Percentiles rank a stretch among this genome's conserved stretches.
phyloP scores from a whole-genome alignment of 2,113 vertebrate genomes.

The Petrocephalus microphthalmus region DNA sequence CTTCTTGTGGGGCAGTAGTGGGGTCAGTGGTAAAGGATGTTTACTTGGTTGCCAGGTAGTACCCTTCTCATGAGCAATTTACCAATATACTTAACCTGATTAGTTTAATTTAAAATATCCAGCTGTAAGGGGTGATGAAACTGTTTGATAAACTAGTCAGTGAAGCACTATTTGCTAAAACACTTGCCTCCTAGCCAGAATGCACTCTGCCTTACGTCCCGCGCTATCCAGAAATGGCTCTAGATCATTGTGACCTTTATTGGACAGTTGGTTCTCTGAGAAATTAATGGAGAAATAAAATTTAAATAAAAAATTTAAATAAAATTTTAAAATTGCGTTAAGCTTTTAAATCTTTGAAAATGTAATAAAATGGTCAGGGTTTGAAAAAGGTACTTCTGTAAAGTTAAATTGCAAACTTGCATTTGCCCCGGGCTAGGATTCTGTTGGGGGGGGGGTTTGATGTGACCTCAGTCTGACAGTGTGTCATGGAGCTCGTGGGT shows the following conservation, averaged over 20 bases:
- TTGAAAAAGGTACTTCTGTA: not conserved
- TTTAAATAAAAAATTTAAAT: not conserved
- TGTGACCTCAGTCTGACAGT: not conserved
- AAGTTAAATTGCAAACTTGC: not conserved
- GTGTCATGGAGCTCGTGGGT: not conserved
- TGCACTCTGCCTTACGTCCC: not conserved
- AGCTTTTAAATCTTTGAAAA: not conserved
- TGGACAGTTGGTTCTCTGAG: not conserved
- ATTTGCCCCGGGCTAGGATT: not conserved
- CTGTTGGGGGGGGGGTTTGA: not conserved
- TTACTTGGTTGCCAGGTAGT: not conserved
- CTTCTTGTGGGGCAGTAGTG: not conserved
- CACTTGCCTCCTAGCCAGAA: not conserved
- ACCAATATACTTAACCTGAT: not conserved
- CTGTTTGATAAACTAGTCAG: not conserved
- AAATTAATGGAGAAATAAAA: not conserved
- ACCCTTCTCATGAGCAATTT: not conserved
- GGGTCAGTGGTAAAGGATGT: not conserved
- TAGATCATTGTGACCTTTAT: not conserved
- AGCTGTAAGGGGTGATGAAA: not conserved
- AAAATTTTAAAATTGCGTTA: not conserved
- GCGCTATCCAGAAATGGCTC: not conserved
- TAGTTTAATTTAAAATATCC: not conserved
- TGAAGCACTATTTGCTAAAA: not conserved
- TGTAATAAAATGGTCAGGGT: not conserved